Evolutionary conservation across 2,797 vertebrate genomes (phyloP), one percentile per base, ranked within the genome.

Genomic region (Enteromius fasciolatus): DNA sequence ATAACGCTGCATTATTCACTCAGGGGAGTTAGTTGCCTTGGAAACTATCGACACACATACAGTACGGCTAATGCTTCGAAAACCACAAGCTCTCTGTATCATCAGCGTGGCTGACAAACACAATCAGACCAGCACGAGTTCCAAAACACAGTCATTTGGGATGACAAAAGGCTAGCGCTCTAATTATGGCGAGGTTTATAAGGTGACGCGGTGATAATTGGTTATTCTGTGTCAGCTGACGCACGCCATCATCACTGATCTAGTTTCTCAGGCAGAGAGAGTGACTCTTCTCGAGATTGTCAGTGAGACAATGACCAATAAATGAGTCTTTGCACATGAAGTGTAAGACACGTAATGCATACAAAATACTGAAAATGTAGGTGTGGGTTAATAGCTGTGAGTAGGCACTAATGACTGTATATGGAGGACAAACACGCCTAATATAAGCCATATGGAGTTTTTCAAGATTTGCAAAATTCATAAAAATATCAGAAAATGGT

Each of bases 161-260:
- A 83, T 83, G 59, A 72, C 66, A 80, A 84, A 82, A 63, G 36
- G 57, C 64, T 80, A 73, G 50, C 23, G 46, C 67, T 69, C 67
- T 83, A 81, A 82, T 84, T 76, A 86, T 74, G 54, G 31, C 12
- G 50, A 76, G 36, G 57, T 64, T 78, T 76, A 87, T 68, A 61
- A 81, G 76, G 31, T 61, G 63, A 82, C 36, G 54, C 39, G 48
- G 54, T 87, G 74, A 76, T 88, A 82, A 89, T 86, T 75, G 77
- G 77, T 83, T 84, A n/a, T 81, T 86, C 68, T 81, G 61, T 68
- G 63, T 81, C 67, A 80, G 72, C 61, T 23, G 63, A 76, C 31
- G 52, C 44, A 39, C 31, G 28, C 23, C 23, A 59, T 57, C 67
- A 17, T 88, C 50, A 73, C 89, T 89, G n/a, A 83, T 36, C 41